phyloP scores from a whole-genome alignment of 2,113 vertebrate genomes.

The Odocoileus virginianus region DNA sequence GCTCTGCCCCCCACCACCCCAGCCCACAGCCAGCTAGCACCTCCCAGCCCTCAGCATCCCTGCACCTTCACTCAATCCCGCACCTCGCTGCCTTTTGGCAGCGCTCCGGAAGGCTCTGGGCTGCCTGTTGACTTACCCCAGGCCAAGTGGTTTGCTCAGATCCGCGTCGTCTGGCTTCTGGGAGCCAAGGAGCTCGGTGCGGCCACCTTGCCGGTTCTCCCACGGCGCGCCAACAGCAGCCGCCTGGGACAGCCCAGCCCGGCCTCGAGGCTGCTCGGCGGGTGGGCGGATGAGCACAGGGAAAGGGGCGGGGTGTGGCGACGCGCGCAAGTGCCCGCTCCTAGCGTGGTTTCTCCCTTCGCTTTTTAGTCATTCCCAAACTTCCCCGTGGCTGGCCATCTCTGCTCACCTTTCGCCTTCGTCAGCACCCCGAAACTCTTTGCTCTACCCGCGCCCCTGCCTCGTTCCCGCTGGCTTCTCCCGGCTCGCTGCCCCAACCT shows the following conservation, averaged over 20 bases:
- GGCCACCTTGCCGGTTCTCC: neutral
- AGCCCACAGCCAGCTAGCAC: neutral
- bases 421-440: conserved; percentile 49
- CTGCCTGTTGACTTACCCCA: conserved; percentile 53
- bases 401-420: conserved; percentile 25
- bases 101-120: neutral
- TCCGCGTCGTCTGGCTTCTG: conserved; percentile 17
- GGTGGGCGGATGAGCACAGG: neutral
- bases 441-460: neutral
- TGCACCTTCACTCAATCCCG: neutral
- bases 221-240: neutral
- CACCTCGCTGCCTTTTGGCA: neutral
- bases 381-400: neutral
- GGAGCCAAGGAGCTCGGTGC: neutral
- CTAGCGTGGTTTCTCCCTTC: neutral
- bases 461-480: neutral
- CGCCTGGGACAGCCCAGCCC: conserved; percentile 44
- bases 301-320: conserved; percentile 20
- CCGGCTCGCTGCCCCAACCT: neutral
- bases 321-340: neutral
- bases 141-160: conserved; percentile 11
- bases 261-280: neutral
- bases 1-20: neutral
- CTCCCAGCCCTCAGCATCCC: neutral
- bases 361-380: conserved; percentile 43